Percentiles rank a stretch among this genome's conserved stretches.
These are phyloP conservation scores for Hemibagrus guttatus DNA, from an alignment of 2,797 vertebrate genomes.

Conservation along the genomic window DNA sequence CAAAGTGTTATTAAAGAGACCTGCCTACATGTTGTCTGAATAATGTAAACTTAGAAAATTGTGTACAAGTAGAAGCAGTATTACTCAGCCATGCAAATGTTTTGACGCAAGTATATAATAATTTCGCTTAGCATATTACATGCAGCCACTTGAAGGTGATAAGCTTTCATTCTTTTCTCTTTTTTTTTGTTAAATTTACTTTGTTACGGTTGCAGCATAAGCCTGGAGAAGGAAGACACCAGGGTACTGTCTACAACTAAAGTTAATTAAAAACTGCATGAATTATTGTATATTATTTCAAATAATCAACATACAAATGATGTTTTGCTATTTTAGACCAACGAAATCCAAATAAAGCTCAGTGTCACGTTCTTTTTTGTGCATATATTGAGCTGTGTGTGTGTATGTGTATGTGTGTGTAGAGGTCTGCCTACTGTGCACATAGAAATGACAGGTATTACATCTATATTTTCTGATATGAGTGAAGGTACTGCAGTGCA, in stretches of 20 bases:
- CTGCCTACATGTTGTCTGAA: neutral
- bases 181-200: no score
- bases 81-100: neutral
- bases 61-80: neutral
- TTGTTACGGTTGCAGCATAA: neutral
- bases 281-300: neutral
- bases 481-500: conserved; percentile 62
- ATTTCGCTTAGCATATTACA: neutral
- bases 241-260: neutral
- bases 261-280: neutral
- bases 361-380: neutral
- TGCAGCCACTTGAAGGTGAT: neutral
- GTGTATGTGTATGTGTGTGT: neutral
- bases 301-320: neutral
- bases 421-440: neutral
- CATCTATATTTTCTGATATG: conserved; percentile 56
- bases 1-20: neutral
- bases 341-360: neutral
- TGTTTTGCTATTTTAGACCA: neutral
- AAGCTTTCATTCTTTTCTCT: neutral
- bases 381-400: neutral
- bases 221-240: neutral
- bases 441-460: conserved; percentile 43
- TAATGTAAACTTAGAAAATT: neutral
- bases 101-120: neutral